Percentiles rank a stretch among this genome's conserved stretches.
Conservation (phyloP, 2,888 invertebrate genomes). For the Diaperis boleti region DNA sequence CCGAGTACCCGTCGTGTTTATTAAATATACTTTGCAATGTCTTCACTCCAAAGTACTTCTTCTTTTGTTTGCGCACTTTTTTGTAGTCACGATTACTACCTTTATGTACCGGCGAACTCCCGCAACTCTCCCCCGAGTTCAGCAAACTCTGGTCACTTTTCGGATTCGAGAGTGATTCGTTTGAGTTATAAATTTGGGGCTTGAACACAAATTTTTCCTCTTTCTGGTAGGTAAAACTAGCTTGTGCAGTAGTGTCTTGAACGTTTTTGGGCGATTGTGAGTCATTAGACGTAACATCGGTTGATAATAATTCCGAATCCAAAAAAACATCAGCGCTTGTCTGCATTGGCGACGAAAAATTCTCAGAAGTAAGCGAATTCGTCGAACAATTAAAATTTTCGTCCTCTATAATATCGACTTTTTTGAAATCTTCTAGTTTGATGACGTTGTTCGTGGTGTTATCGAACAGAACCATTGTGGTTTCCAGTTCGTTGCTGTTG, state of each 20-base stretch:
- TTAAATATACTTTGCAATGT: constrained; percentile 65
- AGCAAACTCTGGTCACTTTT: constrained; percentile 66
- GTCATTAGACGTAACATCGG: constrained; percentile 64
- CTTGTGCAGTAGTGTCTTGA: constrained; percentile 46
- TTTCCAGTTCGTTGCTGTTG: constrained; percentile 37
- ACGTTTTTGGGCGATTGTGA: constrained; percentile 65
- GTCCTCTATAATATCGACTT: constrained; percentile 54
- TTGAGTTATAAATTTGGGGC: constrained; percentile 53
- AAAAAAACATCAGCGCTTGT: constrained; percentile 67
- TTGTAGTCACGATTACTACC: constrained; percentile 60
- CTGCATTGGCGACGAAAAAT: constrained; percentile 67
- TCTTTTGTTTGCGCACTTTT: constrained; percentile 66
- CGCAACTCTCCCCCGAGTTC: constrained; percentile 64
- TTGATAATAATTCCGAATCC: constrained; percentile 65
- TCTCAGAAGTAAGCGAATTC: constrained; percentile 66
- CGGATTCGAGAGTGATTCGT: constrained; percentile 63
- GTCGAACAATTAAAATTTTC: constrained; percentile 64
- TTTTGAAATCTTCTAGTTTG: constrained; percentile 57
- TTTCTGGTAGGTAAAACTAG: constrained; percentile 34
- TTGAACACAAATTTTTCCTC: constrained; percentile 18
- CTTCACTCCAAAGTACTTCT: constrained; percentile 69
- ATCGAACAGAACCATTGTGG: constrained; percentile 56
- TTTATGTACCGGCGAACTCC: constrained; percentile 71
- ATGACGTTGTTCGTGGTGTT: constrained; percentile 59
- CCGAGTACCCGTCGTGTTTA: constrained; percentile 65